Base-by-base conservation (phyloP, 2,888 invertebrate genomes). In the Dicyrtomina minuta region DNA sequence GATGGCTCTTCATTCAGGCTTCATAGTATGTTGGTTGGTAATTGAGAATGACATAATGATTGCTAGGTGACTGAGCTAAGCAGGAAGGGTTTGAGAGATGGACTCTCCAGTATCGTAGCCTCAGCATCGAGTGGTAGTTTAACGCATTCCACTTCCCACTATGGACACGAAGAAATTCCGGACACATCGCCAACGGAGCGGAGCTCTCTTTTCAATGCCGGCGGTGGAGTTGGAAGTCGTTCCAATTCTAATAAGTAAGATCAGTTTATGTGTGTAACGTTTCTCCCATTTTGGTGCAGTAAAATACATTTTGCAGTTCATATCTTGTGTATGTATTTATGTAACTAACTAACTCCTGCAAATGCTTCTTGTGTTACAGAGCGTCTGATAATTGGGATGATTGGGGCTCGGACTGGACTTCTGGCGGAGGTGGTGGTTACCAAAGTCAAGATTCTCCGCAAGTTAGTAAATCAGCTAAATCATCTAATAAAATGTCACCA, bases 31-130 rank as follows among this genome's bases (percentile, higher is more conserved):
- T n/a, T n/a, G n/a, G n/a, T n/a, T n/a, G n/a, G n/a, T n/a, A n/a
- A n/a, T n/a, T n/a, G n/a, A n/a, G n/a, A n/a, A n/a, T n/a, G n/a
- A n/a, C n/a, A n/a, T n/a, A n/a, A n/a, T n/a, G n/a, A n/a, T 53
- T 53, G n/a, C 3, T 33, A 77, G 77, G 72, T 75, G 39, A 56
- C 74, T 41, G 77, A 77, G 68, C 73, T 77, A 59, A 66, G 68
- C 10, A 62, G 68, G 60, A 77, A 77, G 67, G 77, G 77, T 61
- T 22, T 77, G 10, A 76, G 75, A 27, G 77, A 77, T 43, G 76
- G 76, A 46, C 39, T 77, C n/a, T 77, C 77, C 4, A 73, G 76
- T 58, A 74, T 77, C 53, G 75, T 76, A 5, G 71, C 74, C 13
- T 77, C 77, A 4, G 69, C 72, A 4, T 77, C 76, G 15, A 72